Conservation (phyloP, 2,888 invertebrate genomes). For the Tanaodytes sp. region DNA sequence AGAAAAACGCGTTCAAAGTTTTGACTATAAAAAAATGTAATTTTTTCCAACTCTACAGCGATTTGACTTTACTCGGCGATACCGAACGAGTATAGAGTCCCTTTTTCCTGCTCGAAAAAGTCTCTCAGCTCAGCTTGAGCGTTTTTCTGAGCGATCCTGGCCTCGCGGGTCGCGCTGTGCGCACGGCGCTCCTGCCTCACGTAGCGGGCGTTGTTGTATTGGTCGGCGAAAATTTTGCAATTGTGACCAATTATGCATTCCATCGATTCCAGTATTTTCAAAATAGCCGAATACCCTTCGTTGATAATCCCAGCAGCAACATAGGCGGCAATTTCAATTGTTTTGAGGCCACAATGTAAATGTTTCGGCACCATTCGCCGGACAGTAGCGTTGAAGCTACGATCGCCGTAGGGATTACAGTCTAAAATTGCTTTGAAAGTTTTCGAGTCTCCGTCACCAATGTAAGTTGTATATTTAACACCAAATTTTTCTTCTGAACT, state of each 20-base stretch:
- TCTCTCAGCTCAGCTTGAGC: conserved; percentile 11
- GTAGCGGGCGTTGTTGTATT: conserved; percentile 5
- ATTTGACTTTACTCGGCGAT: conserved; percentile 5
- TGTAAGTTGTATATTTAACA: conserved; percentile 53
- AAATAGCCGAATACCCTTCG: not conserved
- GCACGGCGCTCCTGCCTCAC: conserved; percentile 17
- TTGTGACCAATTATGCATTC: conserved; percentile 15
- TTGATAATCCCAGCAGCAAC: not conserved
- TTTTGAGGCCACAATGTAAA: conserved; percentile 2
- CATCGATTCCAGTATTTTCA: conserved; percentile 33
- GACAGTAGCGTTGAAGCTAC: not conserved
- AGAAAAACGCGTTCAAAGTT: conserved; percentile 35
- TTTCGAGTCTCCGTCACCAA: conserved; percentile 55
- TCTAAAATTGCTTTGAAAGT: conserved; percentile 44
- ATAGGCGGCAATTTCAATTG: not conserved
- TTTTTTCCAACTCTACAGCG: conserved; percentile 6
- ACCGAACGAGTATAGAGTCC: conserved; percentile 1
- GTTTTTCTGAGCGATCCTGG: conserved; percentile 17
- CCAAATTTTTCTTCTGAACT: conserved; percentile 48
- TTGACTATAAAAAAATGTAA: not conserved
- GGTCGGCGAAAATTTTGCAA: conserved; percentile 13
- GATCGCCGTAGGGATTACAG: conserved; percentile 23
- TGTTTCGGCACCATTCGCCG: conserved; percentile 1
- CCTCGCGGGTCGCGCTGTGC: conserved; percentile 8
- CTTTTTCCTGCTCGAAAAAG: conserved; percentile 15